Evolutionary conservation across 2,113 vertebrate species (phyloP).

Genomic region (Phrynosoma platyrhinos): DNA sequence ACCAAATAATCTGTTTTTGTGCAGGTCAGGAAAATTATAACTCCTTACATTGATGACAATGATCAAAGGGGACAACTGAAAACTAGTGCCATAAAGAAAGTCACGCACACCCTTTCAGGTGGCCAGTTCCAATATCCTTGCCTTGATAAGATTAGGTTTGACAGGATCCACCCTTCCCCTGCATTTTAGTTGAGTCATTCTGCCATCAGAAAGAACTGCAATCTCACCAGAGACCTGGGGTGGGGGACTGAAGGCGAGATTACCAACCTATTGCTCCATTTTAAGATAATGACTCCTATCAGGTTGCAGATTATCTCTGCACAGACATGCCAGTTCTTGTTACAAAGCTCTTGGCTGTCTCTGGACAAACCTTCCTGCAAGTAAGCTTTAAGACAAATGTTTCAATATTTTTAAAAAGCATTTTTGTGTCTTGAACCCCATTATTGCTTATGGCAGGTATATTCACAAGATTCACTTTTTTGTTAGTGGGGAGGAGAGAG

Average conservation of each 20-base stretch:
- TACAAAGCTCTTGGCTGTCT: neutral
- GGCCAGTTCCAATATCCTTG: neutral
- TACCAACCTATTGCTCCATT: neutral
- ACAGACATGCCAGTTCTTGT: neutral
- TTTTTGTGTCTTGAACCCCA: no score
- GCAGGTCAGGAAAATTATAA: neutral
- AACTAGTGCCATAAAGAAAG: slow-evolving; percentile 11
- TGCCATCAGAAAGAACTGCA: neutral
- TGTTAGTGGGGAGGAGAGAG: neutral
- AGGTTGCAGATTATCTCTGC: neutral
- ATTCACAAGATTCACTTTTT: neutral
- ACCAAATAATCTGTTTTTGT: neutral
- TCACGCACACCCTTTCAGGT: neutral
- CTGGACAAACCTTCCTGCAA: neutral
- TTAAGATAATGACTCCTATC: slow-evolving; percentile 6
- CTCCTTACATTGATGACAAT: neutral
- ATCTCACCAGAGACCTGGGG: neutral
- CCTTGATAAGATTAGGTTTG: slow-evolving; percentile 29
- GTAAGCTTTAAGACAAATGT: neutral
- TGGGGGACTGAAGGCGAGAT: neutral
- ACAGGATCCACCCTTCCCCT: neutral
- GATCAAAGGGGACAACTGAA: neutral
- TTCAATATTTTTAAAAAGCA: neutral
- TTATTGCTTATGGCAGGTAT: neutral
- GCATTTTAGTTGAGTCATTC: slow-evolving; percentile 25